Evolutionary conservation across 2,888 invertebrate genomes (phyloP).

Genomic region (Amblyjoppa fuscipennis): DNA sequence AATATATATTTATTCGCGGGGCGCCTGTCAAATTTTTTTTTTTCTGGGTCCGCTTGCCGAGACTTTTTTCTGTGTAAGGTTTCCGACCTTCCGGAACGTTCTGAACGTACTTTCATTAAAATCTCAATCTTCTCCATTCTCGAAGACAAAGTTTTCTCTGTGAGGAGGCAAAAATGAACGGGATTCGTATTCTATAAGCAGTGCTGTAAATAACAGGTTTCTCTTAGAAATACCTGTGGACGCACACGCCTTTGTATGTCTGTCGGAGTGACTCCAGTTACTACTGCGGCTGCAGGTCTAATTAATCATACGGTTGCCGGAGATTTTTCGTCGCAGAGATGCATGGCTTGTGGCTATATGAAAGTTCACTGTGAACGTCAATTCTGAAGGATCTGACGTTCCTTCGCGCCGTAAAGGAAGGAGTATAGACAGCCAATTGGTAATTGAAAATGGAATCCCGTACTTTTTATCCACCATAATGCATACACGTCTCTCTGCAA

Average conservation of each 20-base stretch:
- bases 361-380: conserved; percentile 8
- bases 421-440: conserved; percentile 4
- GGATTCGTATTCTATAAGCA: background rate
- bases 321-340: conserved; percentile 17
- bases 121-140: background rate
- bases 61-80: too few relatives aligned
- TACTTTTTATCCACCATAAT: background rate
- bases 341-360: conserved; percentile 14
- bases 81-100: too few relatives aligned
- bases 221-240: conserved; percentile 13
- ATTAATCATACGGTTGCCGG: conserved; percentile 40
- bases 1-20: too few relatives aligned
- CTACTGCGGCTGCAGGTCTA: conserved; percentile 23
- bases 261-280: conserved; percentile 4
- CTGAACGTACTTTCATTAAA: too few relatives aligned
- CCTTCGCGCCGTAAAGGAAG: background rate
- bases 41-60: background rate
- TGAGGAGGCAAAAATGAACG: background rate
- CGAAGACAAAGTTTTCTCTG: background rate
- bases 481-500: background rate
- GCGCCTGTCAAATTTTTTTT: too few relatives aligned
- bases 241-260: conserved; percentile 8
- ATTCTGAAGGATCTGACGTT: conserved; percentile 18
- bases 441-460: conserved; percentile 31
- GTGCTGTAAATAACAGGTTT: background rate